phyloP scores from a whole-genome alignment of 2,888 invertebrate genomes.

The Spodoptera exigua region DNA sequence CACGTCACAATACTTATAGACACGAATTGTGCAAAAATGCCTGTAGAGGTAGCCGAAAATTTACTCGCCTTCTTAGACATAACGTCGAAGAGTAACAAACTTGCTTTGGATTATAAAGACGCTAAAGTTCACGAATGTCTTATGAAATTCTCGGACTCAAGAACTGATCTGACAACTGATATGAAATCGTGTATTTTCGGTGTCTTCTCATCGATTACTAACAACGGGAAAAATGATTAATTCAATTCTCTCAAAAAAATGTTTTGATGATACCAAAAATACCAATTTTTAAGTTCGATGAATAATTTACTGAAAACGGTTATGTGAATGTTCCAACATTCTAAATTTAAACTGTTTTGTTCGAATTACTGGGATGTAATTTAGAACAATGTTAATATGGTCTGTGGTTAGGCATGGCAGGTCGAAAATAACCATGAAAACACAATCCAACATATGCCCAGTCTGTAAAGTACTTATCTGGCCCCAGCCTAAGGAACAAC shows the following conservation, averaged over 20 bases:
- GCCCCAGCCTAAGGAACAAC: constrained; percentile 9
- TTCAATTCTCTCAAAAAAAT: neutral
- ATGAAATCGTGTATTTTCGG: constrained; percentile 68
- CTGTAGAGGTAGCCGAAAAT: constrained; percentile 86
- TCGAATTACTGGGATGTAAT: constrained; percentile 9
- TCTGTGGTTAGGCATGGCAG: constrained; percentile 1
- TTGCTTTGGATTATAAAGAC: constrained; percentile 76
- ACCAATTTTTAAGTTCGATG: constrained; percentile 33
- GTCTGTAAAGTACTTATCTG: constrained; percentile 1
- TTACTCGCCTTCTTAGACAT: constrained; percentile 83
- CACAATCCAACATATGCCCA: neutral
- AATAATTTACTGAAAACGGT: constrained; percentile 17
- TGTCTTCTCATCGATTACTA: constrained; percentile 67
- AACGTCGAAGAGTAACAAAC: constrained; percentile 76
- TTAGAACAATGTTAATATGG: constrained; percentile 17
- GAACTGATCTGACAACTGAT: constrained; percentile 75
- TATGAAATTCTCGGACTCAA: constrained; percentile 73
- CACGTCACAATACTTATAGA: constrained; percentile 84
- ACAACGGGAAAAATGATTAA: constrained; percentile 58
- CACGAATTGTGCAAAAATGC: constrained; percentile 83
- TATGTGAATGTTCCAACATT: constrained; percentile 17
- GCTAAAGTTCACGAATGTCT: constrained; percentile 75
- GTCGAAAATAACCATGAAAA: neutral
- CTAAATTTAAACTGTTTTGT: constrained; percentile 22
- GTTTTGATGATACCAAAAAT: constrained; percentile 14